Percentiles rank a stretch among this genome's conserved stretches.
phyloP scores from a whole-genome alignment of 2,113 vertebrate genomes.

The Danio rerio region DNA sequence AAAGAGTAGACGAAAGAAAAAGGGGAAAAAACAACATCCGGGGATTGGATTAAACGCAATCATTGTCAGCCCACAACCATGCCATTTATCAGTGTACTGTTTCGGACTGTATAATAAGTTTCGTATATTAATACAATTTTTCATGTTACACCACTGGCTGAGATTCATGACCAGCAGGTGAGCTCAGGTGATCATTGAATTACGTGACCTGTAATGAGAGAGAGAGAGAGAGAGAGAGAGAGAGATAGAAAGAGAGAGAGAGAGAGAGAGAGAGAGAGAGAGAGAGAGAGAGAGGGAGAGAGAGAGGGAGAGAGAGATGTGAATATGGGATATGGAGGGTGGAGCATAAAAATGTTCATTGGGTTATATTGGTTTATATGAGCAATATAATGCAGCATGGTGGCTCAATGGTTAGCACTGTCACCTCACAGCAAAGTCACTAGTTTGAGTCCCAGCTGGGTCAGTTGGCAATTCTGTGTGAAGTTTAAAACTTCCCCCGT shows the following conservation, averaged over 20 bases:
- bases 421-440: too few species aligned
- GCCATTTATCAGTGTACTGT: constrained; percentile 93
- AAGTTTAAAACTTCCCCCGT: too few species aligned
- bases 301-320: too few species aligned
- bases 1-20: constrained; percentile 44
- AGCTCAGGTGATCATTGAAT: constrained; percentile 96
- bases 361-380: too few species aligned
- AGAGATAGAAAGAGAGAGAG: constrained; percentile 61
- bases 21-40: constrained; percentile 28
- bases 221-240: constrained; percentile 56
- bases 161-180: constrained; percentile 94
- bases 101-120: constrained; percentile 96
- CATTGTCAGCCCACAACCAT: constrained; percentile 91
- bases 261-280: constrained; percentile 21
- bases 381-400: neutral
- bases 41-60: constrained; percentile 90
- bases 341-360: neutral
- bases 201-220: constrained; percentile 90
- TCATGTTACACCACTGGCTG: constrained; percentile 85
- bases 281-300: constrained; percentile 31
- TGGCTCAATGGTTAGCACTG: too few species aligned
- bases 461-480: too few species aligned
- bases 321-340: neutral
- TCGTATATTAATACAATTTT: constrained; percentile 97
- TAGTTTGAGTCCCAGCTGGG: too few species aligned